These are phyloP conservation scores for Pandion haliaetus DNA, from an alignment of 2,113 vertebrate genomes.

Conservation along the genomic window DNA sequence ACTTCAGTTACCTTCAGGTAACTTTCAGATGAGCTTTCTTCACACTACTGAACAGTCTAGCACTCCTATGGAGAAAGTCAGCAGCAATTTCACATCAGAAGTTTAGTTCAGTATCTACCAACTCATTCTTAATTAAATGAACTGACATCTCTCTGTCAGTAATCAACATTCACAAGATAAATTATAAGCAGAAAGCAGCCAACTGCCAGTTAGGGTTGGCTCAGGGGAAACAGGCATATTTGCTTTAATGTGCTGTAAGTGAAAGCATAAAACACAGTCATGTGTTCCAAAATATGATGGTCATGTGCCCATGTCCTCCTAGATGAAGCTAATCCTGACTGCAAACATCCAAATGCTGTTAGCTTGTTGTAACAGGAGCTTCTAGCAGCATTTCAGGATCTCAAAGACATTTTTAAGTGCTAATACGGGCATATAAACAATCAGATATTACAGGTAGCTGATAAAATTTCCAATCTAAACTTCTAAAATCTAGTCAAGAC, in stretches of 20 bases:
- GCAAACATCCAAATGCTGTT: not conserved
- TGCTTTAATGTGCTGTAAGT: not conserved
- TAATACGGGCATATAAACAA: not conserved
- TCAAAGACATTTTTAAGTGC: not conserved
- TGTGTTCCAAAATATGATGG: not conserved
- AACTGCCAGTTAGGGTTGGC: not conserved
- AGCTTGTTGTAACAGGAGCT: not conserved
- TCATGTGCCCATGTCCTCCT: not conserved
- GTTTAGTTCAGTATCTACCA: not conserved
- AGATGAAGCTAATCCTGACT: not conserved
- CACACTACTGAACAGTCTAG: not conserved
- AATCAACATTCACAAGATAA: not conserved
- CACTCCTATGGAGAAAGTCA: not conserved
- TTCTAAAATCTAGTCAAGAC: not conserved
- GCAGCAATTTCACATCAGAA: not conserved
- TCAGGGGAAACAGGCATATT: not conserved
- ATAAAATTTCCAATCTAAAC: not conserved
- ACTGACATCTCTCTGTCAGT: not conserved
- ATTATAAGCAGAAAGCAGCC: not conserved
- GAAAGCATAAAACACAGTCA: not conserved
- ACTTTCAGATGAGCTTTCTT: not conserved
- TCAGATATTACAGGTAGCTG: not conserved
- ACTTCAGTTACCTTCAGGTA: not conserved
- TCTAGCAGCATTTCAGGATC: not conserved
- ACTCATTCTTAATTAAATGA: not conserved